Percentiles rank a stretch among this genome's conserved stretches.
Evolutionary conservation across 2,113 vertebrate species (phyloP).

Genomic region (Seriola dumerili): DNA sequence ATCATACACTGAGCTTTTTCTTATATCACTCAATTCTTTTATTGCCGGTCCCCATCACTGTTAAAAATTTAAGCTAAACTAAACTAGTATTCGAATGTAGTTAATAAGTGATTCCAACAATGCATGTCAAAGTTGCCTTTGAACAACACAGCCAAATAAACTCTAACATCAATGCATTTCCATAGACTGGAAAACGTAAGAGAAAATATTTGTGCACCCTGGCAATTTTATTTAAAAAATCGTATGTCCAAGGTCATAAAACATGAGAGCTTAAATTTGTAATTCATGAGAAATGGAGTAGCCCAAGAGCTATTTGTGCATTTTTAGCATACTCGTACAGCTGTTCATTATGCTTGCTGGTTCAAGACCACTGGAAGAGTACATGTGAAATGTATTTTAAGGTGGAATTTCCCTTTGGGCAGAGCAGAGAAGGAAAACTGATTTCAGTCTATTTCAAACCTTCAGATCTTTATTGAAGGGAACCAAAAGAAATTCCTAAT

Average conservation of each 20-base stretch:
- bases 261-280: conserved; percentile 15
- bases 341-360: conserved; percentile 16
- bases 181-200: background rate
- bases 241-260: conserved; percentile 8
- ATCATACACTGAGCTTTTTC: conserved; percentile 15
- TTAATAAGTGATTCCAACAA: conserved; percentile 23
- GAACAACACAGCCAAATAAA: conserved; percentile 2
- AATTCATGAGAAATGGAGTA: conserved; percentile 10
- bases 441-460: background rate
- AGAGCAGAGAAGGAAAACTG: background rate
- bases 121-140: background rate
- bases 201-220: conserved; percentile 2
- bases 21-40: background rate
- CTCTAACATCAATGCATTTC: background rate
- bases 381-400: conserved; percentile 18
- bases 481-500: background rate
- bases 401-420: background rate
- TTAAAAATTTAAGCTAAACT: background rate
- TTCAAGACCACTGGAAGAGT: conserved; percentile 12
- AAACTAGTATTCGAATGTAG: background rate
- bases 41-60: background rate
- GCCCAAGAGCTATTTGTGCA: conserved; percentile 12
- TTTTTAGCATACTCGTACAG: conserved; percentile 3
- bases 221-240: background rate
- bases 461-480: conserved; percentile 24